phyloP scores from a whole-genome alignment of 64 coral and sea anemone genomes.

The Acropora yongei region DNA sequence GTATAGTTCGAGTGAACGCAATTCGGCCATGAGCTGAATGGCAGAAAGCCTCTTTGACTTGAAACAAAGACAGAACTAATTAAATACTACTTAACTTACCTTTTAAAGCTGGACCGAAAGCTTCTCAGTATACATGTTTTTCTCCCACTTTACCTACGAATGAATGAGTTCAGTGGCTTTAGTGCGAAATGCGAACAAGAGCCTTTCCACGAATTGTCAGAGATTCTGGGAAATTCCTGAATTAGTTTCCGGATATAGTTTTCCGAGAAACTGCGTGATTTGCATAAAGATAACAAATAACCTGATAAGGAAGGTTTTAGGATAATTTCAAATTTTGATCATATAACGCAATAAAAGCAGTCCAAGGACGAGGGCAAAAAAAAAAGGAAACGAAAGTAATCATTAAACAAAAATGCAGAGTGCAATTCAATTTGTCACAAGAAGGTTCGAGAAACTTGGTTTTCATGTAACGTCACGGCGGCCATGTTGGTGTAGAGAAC shows the following conservation, averaged over 20 bases:
- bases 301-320: not conserved
- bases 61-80: not conserved
- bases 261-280: not conserved
- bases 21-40: not conserved
- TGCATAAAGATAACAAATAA: not conserved
- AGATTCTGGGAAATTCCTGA: conserved; percentile 1
- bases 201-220: conserved; percentile 7
- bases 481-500: too few relatives aligned
- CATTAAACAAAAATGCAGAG: too few relatives aligned
- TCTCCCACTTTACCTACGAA: not conserved
- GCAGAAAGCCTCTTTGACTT: not conserved
- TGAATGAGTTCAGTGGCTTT: not conserved
- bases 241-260: not conserved
- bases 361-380: not conserved
- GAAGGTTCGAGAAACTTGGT: too few relatives aligned
- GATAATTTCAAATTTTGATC: not conserved
- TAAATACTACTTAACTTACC: conserved; percentile 1
- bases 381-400: too few relatives aligned
- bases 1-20: not conserved
- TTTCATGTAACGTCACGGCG: too few relatives aligned
- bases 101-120: not conserved
- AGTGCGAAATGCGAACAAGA: not conserved
- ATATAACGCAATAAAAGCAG: not conserved
- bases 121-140: not conserved
- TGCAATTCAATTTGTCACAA: too few relatives aligned